Percentiles rank a stretch among this genome's conserved stretches.
phyloP scores from a whole-genome alignment of 1,140 invertebrate genomes.

The Bombus affinis region DNA sequence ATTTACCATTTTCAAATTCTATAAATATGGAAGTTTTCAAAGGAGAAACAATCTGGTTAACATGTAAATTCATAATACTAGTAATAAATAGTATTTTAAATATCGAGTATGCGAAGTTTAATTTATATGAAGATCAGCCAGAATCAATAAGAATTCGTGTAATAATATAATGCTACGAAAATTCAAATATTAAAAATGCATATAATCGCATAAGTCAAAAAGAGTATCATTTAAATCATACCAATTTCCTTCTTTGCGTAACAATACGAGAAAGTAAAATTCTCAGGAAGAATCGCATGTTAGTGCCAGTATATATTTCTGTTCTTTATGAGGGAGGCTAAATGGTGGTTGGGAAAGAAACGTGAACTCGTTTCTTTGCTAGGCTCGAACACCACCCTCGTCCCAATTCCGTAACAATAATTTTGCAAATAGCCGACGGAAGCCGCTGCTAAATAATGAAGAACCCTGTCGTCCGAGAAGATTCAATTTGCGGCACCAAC shows the following conservation, averaged over 20 bases:
- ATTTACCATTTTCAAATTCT: too few species aligned
- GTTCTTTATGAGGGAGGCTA: conserved; percentile 70
- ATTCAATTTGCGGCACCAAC: conserved; percentile 73
- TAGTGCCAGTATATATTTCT: conserved; percentile 54
- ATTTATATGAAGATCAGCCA: too few species aligned
- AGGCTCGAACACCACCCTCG: conserved; percentile 58
- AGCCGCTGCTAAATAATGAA: conserved; percentile 77
- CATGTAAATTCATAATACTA: too few species aligned
- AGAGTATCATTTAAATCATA: too few species aligned
- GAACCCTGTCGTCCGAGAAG: conserved; percentile 69
- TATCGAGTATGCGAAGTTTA: too few species aligned
- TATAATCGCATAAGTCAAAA: too few species aligned
- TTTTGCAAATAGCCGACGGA: conserved; percentile 75
- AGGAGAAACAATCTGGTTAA: too few species aligned
- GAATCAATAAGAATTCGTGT: too few species aligned
- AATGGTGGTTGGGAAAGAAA: conserved; percentile 63
- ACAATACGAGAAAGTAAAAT: conserved; percentile 9
- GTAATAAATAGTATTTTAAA: too few species aligned
- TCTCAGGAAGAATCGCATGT: conserved; percentile 40
- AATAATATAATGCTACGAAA: too few species aligned
- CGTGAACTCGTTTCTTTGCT: conserved; percentile 61
- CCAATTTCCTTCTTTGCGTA: not conserved
- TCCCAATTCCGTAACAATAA: conserved; percentile 76
- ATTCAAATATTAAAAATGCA: too few species aligned
- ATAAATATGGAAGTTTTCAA: too few species aligned